Evolutionary conservation across 2,888 invertebrate species (phyloP), one percentile per base, ranked within the genome.

Genomic region (Ditylenchus weischeri): DNA sequence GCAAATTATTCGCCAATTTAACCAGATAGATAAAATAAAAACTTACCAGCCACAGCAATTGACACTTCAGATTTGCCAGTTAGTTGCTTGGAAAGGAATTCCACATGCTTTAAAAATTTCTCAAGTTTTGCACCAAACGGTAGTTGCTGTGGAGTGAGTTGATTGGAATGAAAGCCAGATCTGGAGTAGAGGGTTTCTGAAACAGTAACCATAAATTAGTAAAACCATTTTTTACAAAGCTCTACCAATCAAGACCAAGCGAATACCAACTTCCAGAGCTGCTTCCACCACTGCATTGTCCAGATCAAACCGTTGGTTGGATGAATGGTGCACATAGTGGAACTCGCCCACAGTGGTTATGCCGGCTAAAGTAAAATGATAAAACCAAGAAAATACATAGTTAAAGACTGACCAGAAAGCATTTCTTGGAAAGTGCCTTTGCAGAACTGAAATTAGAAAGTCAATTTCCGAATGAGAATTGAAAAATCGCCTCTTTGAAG

Each of bases 291-390:
- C 80, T 0, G 75, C 77, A 50, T 72, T 58, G 66, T 81, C 81
- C 43, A 81, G 70, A 49, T 76, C 78, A 69, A 79, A 79, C 64
- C 50, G 57, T 4, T 58, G 23, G 43, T 18, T n/a, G 57, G 47
- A 35, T 19, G 43, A 43, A 23, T 82, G 82, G 69, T 82, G 82
- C 1, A 82, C 79, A 60, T 82, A 82, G 69, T 82, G 82, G 62
- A 82, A 82, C 63, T 82, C 82, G 21, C 82, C 82, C 10, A 82
- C 82, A 5, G 78, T 76, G 1, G 82, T 82, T 57, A 82, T 82
- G 23, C 82, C 82, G 5, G 79, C 76, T 11, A 70, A 43, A 43
- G 8, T 43, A n/a, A n/a, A n/a, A n/a, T n/a, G n/a, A n/a, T n/a
- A n/a, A n/a, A n/a, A n/a, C n/a, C n/a, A n/a, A n/a, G n/a, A n/a